Percentiles rank a stretch among this genome's conserved stretches.
phyloP scores from a whole-genome alignment of 2,888 invertebrate genomes.

The Phragmatobia fuliginosa region DNA sequence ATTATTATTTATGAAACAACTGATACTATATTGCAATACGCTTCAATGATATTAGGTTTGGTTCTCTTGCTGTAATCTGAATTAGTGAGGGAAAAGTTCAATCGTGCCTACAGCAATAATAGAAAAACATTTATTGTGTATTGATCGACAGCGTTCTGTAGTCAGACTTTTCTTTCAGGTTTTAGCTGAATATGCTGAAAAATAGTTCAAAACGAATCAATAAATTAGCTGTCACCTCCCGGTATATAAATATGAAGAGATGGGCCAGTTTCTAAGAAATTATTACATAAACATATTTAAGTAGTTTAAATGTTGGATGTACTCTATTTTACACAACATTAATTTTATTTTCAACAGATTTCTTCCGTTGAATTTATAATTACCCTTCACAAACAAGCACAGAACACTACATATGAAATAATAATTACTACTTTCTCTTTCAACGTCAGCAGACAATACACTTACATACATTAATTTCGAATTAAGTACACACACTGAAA shows the following conservation, averaged over 20 bases:
- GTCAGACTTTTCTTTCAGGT: background rate
- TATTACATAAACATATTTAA: background rate
- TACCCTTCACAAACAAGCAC: conserved; percentile 2
- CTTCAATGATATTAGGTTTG: background rate
- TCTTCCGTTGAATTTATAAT: conserved; percentile 15
- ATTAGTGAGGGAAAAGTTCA: background rate
- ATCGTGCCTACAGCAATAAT: background rate
- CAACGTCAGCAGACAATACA: conserved; percentile 6
- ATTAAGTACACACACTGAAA: background rate
- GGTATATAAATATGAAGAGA: too few relatives aligned
- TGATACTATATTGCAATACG: background rate
- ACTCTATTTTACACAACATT: background rate
- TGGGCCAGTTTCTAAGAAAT: background rate
- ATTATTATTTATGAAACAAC: too few relatives aligned
- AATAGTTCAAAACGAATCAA: background rate
- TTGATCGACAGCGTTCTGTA: background rate
- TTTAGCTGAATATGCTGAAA: background rate
- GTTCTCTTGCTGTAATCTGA: background rate
- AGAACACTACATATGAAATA: conserved; percentile 8
- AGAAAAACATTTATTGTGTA: background rate
- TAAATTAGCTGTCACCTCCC: background rate
- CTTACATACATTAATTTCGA: background rate
- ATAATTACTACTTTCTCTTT: conserved; percentile 12
- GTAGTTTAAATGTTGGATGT: background rate
- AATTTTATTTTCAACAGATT: conserved; percentile 10